Base-by-base conservation (phyloP, 2,113 vertebrate species). In the Suricata suricatta region DNA sequence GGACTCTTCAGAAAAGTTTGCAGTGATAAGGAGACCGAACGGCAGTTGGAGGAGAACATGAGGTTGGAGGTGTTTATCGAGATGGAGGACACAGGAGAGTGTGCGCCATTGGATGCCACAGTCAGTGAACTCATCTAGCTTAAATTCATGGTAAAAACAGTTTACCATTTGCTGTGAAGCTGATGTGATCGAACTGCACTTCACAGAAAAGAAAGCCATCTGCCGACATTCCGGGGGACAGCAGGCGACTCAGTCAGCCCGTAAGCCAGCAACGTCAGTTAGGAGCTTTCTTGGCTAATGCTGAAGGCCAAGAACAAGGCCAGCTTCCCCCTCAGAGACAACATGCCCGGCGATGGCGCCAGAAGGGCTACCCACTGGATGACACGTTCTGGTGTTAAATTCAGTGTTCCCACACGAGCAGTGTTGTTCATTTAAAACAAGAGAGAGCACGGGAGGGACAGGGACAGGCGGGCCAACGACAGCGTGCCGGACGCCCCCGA, bases 91-190 rank as follows among this genome's bases (percentile, higher is more conserved):
- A 25, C 2, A 21, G 66, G 27, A 5, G 21, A 15, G 68, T 69
- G 33, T 7, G 13, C 31, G 21, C 1, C 15, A 71, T 0, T 3
- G 41, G 17, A 4, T 7, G 9, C 0, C 5, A 31, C 3, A 0
- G 21, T 0, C 29, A 16, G 31, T 15, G 50, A 4, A 5, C 64
- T 33, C 2, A 14, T 5, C 54, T 7, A 13, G 13, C 71, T n/a
- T n/a, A 57, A 57, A 7, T 19, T 29, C 44, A 79, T 16, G 14
- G 10, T 66, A 21, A 27, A 4, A n/a, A 66, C 1, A 68, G 33
- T 9, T n/a, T 29, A 19, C 69, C 17, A 54, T 38, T 5, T 44
- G 33, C 3, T 72, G 13, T 21, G 17, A 87, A 16, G 57, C 1
- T 41, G 27, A 23, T 7, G 7, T 3, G 14, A 63, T 4, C 4